Conservation (phyloP, 2,113 vertebrate species). For the Peromyscus maniculatus region DNA sequence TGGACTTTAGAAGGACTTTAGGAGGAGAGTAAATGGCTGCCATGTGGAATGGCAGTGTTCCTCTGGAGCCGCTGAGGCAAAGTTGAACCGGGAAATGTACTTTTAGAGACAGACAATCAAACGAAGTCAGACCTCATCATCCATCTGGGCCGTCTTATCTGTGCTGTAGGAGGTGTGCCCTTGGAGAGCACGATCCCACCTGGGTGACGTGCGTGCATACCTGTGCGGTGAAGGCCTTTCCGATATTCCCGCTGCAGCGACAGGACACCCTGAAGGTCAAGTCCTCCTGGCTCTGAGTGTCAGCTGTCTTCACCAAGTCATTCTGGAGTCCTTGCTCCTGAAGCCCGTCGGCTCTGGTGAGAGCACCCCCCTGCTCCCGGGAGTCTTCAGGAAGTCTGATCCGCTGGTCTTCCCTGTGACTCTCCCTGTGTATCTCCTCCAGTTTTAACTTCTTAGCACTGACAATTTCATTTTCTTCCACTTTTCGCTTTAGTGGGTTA, state of each 20-base stretch:
- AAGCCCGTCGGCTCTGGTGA: neutral
- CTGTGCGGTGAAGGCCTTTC: conserved; percentile 89
- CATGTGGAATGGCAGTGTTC: neutral
- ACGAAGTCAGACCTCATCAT: neutral
- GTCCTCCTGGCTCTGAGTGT: fast-evolving
- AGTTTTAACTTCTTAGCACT: conserved; percentile 80
- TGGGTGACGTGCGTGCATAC: conserved; percentile 80
- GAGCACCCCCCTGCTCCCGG: neutral
- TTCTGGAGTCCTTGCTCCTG: conserved; percentile 26
- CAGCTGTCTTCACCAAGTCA: neutral
- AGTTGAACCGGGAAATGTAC: conserved; percentile 8
- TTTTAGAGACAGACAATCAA: conserved; percentile 26
- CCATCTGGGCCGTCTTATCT: neutral
- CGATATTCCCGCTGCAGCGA: conserved; percentile 92
- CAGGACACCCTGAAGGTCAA: conserved; percentile 94
- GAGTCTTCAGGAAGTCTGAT: conserved; percentile 37
- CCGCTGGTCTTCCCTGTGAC: neutral
- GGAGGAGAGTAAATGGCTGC: conserved; percentile 10
- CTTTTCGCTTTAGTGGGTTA: conserved; percentile 83
- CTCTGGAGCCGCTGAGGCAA: neutral
- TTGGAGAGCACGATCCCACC: neutral
- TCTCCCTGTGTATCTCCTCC: conserved; percentile 24
- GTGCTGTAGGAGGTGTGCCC: neutral
- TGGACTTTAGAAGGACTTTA: neutral
- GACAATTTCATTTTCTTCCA: conserved; percentile 47